These are phyloP conservation scores for Streptopelia turtur DNA, from an alignment of 2,797 vertebrate genomes.

Conservation along the genomic window DNA sequence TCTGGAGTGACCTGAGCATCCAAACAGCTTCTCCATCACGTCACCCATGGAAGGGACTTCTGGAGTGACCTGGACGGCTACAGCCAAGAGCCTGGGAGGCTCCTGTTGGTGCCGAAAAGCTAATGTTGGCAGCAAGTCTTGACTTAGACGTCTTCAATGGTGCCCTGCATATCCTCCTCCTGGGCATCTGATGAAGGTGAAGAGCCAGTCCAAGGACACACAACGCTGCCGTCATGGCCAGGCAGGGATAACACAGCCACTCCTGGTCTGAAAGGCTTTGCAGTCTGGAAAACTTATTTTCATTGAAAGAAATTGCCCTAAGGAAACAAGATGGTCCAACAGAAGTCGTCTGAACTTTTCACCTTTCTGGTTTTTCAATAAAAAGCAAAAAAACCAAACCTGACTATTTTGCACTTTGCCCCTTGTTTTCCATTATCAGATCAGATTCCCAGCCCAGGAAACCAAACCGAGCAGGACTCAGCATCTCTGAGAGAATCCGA, in stretches of 20 bases:
- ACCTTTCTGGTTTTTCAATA: background rate
- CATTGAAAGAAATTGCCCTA: background rate
- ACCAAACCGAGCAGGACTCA: background rate
- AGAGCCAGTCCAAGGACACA: background rate
- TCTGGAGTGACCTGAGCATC: background rate
- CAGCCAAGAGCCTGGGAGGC: rapidly evolving
- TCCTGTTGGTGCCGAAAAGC: background rate
- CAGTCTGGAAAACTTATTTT: background rate
- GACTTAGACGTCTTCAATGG: background rate
- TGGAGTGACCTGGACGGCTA: background rate
- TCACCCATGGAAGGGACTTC: background rate
- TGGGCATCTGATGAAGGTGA: background rate
- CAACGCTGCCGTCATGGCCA: background rate
- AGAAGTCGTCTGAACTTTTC: background rate
- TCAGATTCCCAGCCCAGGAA: background rate
- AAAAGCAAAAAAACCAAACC: background rate
- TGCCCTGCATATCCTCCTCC: background rate
- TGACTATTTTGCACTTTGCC: background rate
- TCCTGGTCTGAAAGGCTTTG: background rate
- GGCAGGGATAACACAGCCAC: background rate
- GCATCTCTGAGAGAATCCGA: background rate
- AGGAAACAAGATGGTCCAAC: background rate
- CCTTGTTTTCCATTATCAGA: background rate
- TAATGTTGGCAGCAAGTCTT: background rate
- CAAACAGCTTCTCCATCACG: rapidly evolving